Evolutionary conservation across 2,888 invertebrate species (phyloP).

Genomic region (Mythimna lalbum): DNA sequence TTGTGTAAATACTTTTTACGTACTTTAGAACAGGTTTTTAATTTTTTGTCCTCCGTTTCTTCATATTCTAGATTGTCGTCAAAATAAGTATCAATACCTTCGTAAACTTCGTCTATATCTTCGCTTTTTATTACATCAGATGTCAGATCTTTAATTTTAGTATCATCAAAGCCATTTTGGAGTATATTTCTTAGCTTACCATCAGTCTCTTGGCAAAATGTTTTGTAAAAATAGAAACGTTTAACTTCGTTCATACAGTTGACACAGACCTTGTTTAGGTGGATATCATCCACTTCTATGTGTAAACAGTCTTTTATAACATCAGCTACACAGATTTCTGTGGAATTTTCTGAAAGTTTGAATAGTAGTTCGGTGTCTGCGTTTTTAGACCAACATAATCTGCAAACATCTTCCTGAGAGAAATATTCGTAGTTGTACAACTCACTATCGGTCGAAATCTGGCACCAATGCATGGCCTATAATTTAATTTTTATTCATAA

Average conservation of each 20-base stretch:
- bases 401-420: conserved; percentile 77
- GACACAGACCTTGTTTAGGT: conserved; percentile 77
- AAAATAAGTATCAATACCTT: conserved; percentile 37
- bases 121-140: conserved; percentile 47
- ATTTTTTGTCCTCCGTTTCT: conserved; percentile 31
- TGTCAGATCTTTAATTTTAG: conserved; percentile 42
- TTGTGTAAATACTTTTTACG: conserved; percentile 69
- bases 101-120: conserved; percentile 39
- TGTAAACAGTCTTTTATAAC: conserved; percentile 79
- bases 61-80: conserved; percentile 41
- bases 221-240: conserved; percentile 78
- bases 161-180: conserved; percentile 44
- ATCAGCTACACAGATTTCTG: conserved; percentile 65
- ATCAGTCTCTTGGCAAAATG: conserved; percentile 76
- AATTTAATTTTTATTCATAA: conserved; percentile 8
- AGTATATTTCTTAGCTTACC: conserved; percentile 72
- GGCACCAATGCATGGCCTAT: conserved; percentile 64
- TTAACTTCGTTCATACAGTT: conserved; percentile 76
- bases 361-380: conserved; percentile 69
- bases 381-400: conserved; percentile 81
- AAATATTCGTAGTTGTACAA: conserved; percentile 80
- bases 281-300: conserved; percentile 70
- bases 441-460: conserved; percentile 63
- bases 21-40: conserved; percentile 56
- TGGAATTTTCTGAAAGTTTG: conserved; percentile 50